Base-by-base conservation (phyloP, 2,113 vertebrate genomes). In the Anser cygnoides region DNA sequence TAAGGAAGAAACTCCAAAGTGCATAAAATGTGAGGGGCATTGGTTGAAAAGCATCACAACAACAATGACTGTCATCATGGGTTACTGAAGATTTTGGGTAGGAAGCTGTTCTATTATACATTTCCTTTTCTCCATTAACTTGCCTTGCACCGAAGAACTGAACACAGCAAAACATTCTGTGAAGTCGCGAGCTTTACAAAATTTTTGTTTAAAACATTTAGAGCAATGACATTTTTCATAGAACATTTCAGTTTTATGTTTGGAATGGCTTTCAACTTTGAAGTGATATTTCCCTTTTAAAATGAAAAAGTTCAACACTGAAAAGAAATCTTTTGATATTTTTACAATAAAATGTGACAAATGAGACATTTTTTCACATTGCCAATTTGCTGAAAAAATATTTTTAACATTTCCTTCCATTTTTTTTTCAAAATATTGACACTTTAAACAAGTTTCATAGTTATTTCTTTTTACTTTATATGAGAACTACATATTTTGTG, bases 251-350 rank as follows among this genome's bases (percentile, higher is more conserved):
- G 41, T 68, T 61, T 75, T 58, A 8, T 39, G 11, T 85, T 74
- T 49, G 13, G 33, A 95, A 85, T 15, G 70, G 35, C 67, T 91
- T 94, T 91, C 43, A 89, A 70, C 52, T 93, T 84, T 94, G 73
- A 92, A 87, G 78, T 78, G 23, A 28, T 86, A 94, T 84, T 77
- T 93, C 11, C 35, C 39, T 65, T 91, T 81, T 67, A 74, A 93
- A 94, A 88, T 50, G 14, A 29, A 43, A 37, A 93, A 90, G 31
- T 10, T 15, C 19, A 77, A 77, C 41, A 29, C 31, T 72, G 26
- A 65, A 61, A 74, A 80, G 43, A 75, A 87, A 44, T 58, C 50
- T 55, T 84, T 44, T 78, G 61, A n/a, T 95, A 72, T 84, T 93
- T 95, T 87, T 89, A 72, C 65, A 87, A 65, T 31, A 16, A 62